phyloP scores from a whole-genome alignment of 2,797 vertebrate species.

The Urophycis tenuis region DNA sequence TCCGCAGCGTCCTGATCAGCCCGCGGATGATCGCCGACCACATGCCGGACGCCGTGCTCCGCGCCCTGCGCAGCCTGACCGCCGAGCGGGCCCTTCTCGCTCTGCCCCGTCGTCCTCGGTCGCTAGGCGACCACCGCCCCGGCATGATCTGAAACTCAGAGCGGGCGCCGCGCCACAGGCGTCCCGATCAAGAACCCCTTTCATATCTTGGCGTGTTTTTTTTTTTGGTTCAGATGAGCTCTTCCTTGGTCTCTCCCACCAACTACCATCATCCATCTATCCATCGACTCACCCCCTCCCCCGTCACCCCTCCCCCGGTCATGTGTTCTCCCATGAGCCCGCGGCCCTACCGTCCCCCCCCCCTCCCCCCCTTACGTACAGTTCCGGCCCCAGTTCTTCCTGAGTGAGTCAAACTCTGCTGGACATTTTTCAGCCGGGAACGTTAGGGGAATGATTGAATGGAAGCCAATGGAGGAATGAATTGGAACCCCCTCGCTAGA shows the following conservation, averaged over 20 bases:
- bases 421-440: neutral
- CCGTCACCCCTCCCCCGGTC: too few relatives aligned
- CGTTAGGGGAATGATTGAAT: neutral
- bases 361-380: neutral
- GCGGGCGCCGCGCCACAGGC: slow-evolving; percentile 11
- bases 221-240: neutral
- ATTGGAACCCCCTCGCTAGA: neutral
- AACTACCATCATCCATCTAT: too few relatives aligned
- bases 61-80: slow-evolving; percentile 76
- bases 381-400: neutral
- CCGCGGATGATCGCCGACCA: slow-evolving; percentile 92
- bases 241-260: neutral
- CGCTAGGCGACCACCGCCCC: slow-evolving; percentile 60
- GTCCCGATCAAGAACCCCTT: neutral
- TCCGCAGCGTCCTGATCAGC: slow-evolving; percentile 87
- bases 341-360: too few relatives aligned
- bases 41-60: slow-evolving; percentile 84
- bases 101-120: slow-evolving; percentile 72
- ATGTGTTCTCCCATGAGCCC: too few relatives aligned
- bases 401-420: neutral
- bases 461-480: neutral
- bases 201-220: neutral
- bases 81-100: slow-evolving; percentile 61
- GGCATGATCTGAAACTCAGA: slow-evolving; percentile 56
- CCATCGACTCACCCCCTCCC: too few relatives aligned